These are phyloP conservation scores for Lasiurus cinereus DNA, from an alignment of 2,113 vertebrate species.

Conservation along the genomic window DNA sequence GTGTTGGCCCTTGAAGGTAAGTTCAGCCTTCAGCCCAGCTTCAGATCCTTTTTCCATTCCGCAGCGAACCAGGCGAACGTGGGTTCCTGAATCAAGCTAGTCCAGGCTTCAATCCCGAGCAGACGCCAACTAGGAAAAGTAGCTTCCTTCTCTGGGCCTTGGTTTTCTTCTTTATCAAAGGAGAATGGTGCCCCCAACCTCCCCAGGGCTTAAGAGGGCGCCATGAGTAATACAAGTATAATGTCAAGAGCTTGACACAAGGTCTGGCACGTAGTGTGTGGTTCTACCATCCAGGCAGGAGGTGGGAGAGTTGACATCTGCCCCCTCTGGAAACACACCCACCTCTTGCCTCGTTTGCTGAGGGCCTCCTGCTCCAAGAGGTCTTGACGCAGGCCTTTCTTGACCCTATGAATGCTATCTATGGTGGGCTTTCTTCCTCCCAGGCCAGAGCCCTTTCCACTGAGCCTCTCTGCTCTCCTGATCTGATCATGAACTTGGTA, in stretches of 20 bases:
- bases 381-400: not conserved
- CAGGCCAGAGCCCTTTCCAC: not conserved
- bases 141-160: not conserved
- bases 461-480: not conserved
- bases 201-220: not conserved
- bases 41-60: not conserved
- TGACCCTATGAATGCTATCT: not conserved
- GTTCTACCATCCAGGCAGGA: not conserved
- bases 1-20: not conserved
- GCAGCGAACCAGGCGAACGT: not conserved
- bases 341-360: not conserved
- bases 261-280: not conserved
- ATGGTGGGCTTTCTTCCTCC: not conserved
- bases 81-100: not conserved
- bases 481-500: not conserved
- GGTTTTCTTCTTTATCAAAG: slow-evolving; percentile 14
- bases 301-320: accelerated
- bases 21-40: not conserved
- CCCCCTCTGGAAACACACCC: not conserved
- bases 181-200: not conserved
- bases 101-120: not conserved
- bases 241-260: not conserved
- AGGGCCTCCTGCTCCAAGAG: not conserved
- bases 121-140: not conserved
- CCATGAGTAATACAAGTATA: not conserved